phyloP scores from a whole-genome alignment of 64 coral and sea anemone species.

The Stichodactyla helianthus region DNA sequence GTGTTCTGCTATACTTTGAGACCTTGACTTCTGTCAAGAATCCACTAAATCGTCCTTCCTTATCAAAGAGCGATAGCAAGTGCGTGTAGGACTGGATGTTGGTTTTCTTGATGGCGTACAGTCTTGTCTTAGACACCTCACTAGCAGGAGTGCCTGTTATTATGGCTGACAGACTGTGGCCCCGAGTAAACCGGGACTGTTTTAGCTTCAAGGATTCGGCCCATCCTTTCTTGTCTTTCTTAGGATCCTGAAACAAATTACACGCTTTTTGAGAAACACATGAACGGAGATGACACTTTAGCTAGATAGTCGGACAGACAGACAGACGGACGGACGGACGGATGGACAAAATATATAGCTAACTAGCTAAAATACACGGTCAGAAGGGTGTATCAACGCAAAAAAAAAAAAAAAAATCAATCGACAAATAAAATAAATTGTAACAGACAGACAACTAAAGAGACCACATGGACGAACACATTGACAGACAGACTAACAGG shows the following conservation, averaged over 20 bases:
- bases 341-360: neutral
- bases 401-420: neutral
- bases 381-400: neutral
- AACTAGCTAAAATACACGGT: too few relatives aligned
- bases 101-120: conserved; percentile 40
- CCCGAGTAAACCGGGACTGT: conserved; percentile 13
- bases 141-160: neutral
- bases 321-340: too few relatives aligned
- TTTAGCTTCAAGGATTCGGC: conserved; percentile 61
- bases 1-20: conserved; percentile 70
- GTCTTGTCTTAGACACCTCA: conserved; percentile 22
- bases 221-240: conserved; percentile 81
- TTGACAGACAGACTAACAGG: neutral
- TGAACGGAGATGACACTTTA: neutral
- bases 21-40: conserved; percentile 74
- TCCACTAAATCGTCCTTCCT: conserved; percentile 76
- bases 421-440: neutral
- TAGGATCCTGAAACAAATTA: neutral
- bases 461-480: too few relatives aligned
- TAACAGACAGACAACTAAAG: too few relatives aligned
- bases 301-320: too few relatives aligned
- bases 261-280: neutral
- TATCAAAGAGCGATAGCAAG: conserved; percentile 68
- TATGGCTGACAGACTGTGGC: neutral
- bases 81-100: conserved; percentile 62